These are phyloP conservation scores for Allobates femoralis DNA, from an alignment of 2,797 vertebrate species.

Conservation along the genomic window DNA sequence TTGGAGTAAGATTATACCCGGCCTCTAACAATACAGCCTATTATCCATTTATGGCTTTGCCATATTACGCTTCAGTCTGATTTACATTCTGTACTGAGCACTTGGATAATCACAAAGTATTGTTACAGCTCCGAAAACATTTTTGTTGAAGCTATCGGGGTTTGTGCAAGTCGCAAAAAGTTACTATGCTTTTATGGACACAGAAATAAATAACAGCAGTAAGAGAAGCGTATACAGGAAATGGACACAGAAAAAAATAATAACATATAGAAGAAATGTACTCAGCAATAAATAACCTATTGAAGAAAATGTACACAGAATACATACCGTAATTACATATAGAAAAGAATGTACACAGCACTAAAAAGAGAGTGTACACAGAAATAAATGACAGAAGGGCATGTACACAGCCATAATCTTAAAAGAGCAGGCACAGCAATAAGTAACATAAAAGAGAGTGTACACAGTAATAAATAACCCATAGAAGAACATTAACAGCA, in stretches of 20 bases:
- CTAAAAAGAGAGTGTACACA: not conserved
- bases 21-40: slow-evolving; percentile 56
- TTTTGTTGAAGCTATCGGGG: not conserved
- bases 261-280: not conserved
- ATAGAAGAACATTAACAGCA: not conserved
- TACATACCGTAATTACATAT: not conserved
- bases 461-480: not conserved
- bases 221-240: too few relatives aligned
- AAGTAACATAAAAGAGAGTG: not conserved
- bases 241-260: not conserved
- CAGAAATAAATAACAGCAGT: not conserved
- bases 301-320: not conserved
- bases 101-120: slow-evolving; percentile 45
- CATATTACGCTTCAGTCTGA: slow-evolving; percentile 54
- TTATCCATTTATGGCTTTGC: slow-evolving; percentile 59
- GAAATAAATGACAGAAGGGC: too few relatives aligned
- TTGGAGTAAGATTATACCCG: slow-evolving; percentile 61
- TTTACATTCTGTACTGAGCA: slow-evolving; percentile 51
- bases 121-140: slow-evolving; percentile 24
- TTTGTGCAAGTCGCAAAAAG: not conserved
- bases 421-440: not conserved
- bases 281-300: not conserved
- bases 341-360: not conserved
- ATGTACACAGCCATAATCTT: not conserved
- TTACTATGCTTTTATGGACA: not conserved